phyloP scores from a whole-genome alignment of 2,888 invertebrate species.

The Standfussiana lucernea region DNA sequence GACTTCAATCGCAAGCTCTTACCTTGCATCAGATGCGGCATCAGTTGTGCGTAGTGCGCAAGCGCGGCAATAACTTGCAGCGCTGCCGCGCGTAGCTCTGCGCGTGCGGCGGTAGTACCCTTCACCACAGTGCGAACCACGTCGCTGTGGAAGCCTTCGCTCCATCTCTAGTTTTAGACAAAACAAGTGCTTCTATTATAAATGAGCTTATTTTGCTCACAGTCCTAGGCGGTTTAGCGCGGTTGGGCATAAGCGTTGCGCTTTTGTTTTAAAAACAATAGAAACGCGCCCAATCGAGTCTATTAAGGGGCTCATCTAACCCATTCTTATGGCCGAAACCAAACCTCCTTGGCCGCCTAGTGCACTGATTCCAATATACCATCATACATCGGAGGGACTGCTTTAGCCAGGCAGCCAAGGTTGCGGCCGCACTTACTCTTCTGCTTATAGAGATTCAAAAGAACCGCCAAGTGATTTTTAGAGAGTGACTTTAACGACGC shows the following conservation, averaged over 20 bases:
- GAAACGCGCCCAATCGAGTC: background rate
- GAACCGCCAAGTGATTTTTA: background rate
- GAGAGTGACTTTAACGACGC: background rate
- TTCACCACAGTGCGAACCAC: conserved; percentile 73
- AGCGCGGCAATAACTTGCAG: conserved; percentile 79
- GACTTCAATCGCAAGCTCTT: conserved; percentile 1
- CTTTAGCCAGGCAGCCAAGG: no score
- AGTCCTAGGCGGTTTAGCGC: background rate
- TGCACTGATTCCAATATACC: no score
- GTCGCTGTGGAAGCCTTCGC: conserved; percentile 78
- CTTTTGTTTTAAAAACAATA: background rate
- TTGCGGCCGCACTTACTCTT: background rate
- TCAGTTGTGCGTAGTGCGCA: conserved; percentile 79
- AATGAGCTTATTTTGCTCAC: background rate
- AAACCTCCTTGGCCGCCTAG: no score
- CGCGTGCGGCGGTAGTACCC: conserved; percentile 71
- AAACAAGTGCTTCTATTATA: background rate
- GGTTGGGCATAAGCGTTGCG: background rate
- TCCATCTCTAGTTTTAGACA: conserved; percentile 79
- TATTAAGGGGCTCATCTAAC: background rate
- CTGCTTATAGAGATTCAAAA: background rate
- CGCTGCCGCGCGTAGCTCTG: conserved; percentile 81
- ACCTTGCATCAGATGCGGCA: conserved; percentile 85
- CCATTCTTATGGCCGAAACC: no score
- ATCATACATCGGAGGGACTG: no score